phyloP scores from a whole-genome alignment of 2,113 vertebrate species.

The Aplodontia rufa region DNA sequence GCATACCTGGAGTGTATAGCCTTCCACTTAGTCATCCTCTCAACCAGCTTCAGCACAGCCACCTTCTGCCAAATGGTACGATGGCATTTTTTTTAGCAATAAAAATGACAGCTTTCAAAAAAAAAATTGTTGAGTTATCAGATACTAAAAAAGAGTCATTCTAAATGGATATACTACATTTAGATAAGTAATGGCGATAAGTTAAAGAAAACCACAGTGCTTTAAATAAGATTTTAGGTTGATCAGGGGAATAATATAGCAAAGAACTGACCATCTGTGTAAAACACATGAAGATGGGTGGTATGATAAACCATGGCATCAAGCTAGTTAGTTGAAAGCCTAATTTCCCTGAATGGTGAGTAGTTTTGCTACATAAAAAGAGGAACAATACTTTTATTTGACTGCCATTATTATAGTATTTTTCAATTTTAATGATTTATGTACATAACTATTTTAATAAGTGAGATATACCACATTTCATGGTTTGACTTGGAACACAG shows the following conservation, averaged over 20 bases:
- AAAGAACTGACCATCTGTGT: neutral
- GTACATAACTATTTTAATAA: constrained; percentile 54
- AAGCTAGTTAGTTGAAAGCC: constrained; percentile 25
- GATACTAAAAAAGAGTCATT: constrained; percentile 55
- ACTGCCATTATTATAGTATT: constrained; percentile 13
- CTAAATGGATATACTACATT: constrained; percentile 41
- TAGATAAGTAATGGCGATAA: constrained; percentile 50
- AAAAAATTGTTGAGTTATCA: neutral
- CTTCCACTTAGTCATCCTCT: constrained; percentile 86
- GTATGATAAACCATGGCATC: constrained; percentile 11
- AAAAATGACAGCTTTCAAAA: constrained; percentile 60
- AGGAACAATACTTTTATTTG: neutral
- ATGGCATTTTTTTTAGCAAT: constrained; percentile 82
- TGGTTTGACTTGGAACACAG: constrained; percentile 5
- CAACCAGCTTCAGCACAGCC: constrained; percentile 86
- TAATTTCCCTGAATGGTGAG: constrained; percentile 65
- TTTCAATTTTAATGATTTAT: constrained; percentile 47
- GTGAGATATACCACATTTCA: neutral
- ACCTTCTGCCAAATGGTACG: constrained; percentile 86
- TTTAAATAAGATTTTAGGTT: constrained; percentile 69
- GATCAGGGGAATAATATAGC: constrained; percentile 43
- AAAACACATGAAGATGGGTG: neutral
- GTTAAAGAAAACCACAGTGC: constrained; percentile 50
- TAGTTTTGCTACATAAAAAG: neutral
- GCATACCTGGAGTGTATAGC: constrained; percentile 82